Base-by-base conservation (phyloP, 2,113 vertebrate species). In the Melospiza georgiana region DNA sequence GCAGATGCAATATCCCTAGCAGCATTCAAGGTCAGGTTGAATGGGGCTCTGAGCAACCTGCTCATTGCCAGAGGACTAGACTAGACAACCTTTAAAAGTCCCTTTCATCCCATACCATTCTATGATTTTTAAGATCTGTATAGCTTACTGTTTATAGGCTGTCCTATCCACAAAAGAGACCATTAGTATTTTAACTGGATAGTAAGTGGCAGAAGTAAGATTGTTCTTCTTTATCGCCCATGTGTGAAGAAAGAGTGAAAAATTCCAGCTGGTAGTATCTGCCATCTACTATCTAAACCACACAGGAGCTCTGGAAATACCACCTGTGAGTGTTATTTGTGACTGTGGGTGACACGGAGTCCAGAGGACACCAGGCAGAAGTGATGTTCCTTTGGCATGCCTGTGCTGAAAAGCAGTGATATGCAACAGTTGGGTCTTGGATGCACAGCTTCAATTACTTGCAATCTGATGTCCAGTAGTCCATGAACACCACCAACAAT, bases 381-480 rank as follows among this genome's bases (percentile, higher is more conserved):
- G 14, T 11, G 27, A 30, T 43, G 41, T 7, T 58, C 1, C 0
- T 57, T 90, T 72, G 69, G 16, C 48, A 35, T 0, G 0, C 23
- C 52, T 44, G 10, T 46, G 16, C 57, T 48, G n/a, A 75, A 75
- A 61, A 61, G 31, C 19, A 72, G 41, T 15, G 22, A 43, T 52
- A 48, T 0, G 0, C 30, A 28, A 12, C 1, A 2, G 9, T 11
- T 72, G 58, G 21, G 12, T 55, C 37, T 25, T 77, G 59, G 25
- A 16, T 52, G 11, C 30, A 39, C 37, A n/a, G 35, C 13, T 61
- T 82, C 27, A 72, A 0, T 30, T 82, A 21, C 33, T 43, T 35
- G 15, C 9, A 49, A 61, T 37, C 57, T 59, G 11, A 20, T 31
- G 13, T 51, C 41, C 69, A 13, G 23, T 11, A 19, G 15, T 12